A percentile compares a stretch with the other conserved stretches of the same genome.
These are phyloP conservation scores for Lamproptera curius DNA, from an alignment of 2,888 invertebrate genomes.

Conservation along the genomic window DNA sequence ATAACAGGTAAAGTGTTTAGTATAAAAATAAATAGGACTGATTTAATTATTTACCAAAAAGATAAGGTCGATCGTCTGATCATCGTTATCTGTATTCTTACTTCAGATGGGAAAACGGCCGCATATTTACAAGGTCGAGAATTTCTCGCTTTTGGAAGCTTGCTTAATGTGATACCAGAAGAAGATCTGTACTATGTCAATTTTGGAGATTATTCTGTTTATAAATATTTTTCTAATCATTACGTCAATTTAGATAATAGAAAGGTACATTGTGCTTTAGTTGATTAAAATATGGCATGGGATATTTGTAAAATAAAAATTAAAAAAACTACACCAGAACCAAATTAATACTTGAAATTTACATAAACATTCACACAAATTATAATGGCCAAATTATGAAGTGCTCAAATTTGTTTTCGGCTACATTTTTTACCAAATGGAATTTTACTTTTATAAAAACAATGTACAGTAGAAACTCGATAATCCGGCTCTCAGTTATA, in stretches of 20 bases:
- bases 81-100: background rate
- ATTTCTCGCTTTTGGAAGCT: constrained; percentile 51
- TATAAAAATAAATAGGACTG: background rate
- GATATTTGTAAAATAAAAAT: too few species aligned
- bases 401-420: too few species aligned
- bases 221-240: constrained; percentile 50
- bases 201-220: constrained; percentile 61
- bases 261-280: constrained; percentile 40
- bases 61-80: background rate
- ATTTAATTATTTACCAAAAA: background rate
- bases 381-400: too few species aligned
- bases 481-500: too few species aligned
- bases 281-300: too few species aligned
- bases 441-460: too few species aligned
- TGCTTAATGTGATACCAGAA: constrained; percentile 60
- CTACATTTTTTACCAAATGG: too few species aligned
- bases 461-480: too few species aligned
- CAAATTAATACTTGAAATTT: too few species aligned
- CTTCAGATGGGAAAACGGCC: constrained; percentile 65
- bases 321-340: too few species aligned
- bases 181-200: constrained; percentile 67
- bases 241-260: constrained; percentile 46
- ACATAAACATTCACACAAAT: too few species aligned
- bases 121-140: constrained; percentile 64
- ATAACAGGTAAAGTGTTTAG: constrained; percentile 48